Base-by-base conservation (phyloP, 2,888 invertebrate species). In the Ephialtes manifestator region DNA sequence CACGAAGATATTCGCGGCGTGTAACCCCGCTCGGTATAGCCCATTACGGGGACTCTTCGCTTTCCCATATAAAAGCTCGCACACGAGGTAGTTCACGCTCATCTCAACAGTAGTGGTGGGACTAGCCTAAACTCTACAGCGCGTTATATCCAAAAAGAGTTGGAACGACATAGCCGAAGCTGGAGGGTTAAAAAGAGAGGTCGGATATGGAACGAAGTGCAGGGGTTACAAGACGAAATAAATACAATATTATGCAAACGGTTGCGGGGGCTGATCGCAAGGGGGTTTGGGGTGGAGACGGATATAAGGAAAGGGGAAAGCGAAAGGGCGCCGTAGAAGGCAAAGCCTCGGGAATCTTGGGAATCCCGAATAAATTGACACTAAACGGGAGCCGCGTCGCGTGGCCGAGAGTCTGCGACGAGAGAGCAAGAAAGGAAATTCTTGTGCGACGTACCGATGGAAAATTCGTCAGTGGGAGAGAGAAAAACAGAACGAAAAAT, bases 361-460 rank as follows among this genome's bases (percentile, higher is more conserved):
- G 92, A 94, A 94, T 94, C 94, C 94, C 92, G 93, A 94, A 94
- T 94, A 94, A 94, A 94, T 94, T 94, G 94, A 93, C 94, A 94
- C 94, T 94, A 94, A 94, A 94, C 93, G 93, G 90, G 91, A 86
- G 84, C 82, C 83, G 31, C 55, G 85, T 87, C 83, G 88, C 84
- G 78, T 77, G 84, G 81, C 76, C 82, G 46, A 78, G 67, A 71
- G 58, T n/a, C 48, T 67, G 84, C 46, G 72, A 75, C 83, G 76
- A 79, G 68, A n/a, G 72, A 79, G 70, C 46, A 43, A 53, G 65
- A 55, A 43, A 55, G 55, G 53, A 55, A 24, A 76, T 55, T 58
- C 24, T 48, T 53, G n/a, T 39, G 55, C n/a, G 68, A 51, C 39
- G 71, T 63, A 20, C 51, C 70, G 55, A 71, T 63, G 71, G 74